phyloP scores from a whole-genome alignment of 2,113 vertebrate genomes.

The Euleptes europaea region DNA sequence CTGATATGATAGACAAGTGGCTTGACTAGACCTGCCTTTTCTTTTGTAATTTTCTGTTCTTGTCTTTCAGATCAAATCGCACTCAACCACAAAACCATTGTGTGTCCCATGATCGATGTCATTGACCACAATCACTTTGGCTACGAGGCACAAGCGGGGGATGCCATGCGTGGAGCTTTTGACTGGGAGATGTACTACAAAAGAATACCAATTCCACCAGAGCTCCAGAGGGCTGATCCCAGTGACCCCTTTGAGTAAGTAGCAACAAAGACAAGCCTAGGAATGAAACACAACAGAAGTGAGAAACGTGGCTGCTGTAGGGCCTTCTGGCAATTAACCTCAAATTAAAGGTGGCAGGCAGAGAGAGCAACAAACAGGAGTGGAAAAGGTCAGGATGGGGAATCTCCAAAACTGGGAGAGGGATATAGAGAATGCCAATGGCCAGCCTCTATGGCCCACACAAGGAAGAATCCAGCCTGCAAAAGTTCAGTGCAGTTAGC shows the following conservation, averaged over 20 bases:
- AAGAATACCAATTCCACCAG: conserved; percentile 88
- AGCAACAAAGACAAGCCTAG: conserved; percentile 43
- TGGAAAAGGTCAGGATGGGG: conserved; percentile 22
- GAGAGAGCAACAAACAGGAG: conserved; percentile 16
- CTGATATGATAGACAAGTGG: conserved; percentile 66
- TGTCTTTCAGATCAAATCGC: conserved; percentile 89
- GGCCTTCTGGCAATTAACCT: conserved; percentile 12
- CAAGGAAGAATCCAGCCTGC: not conserved
- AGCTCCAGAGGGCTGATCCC: conserved; percentile 86
- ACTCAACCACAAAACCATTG: conserved; percentile 89
- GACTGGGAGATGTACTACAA: conserved; percentile 98
- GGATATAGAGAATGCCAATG: not conserved
- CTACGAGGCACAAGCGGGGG: conserved; percentile 89
- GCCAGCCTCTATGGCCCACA: not conserved
- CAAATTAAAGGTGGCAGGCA: conserved; percentile 22
- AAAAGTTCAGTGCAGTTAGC: not conserved
- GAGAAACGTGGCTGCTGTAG: not conserved
- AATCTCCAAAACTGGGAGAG: conserved; percentile 11
- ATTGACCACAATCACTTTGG: conserved; percentile 95
- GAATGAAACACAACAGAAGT: conserved; percentile 13
- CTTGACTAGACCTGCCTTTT: conserved; percentile 69
- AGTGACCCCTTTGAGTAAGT: conserved; percentile 93
- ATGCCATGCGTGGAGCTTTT: conserved; percentile 91
- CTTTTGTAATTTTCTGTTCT: conserved; percentile 72
- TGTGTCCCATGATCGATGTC: conserved; percentile 94